Evolutionary conservation across 1,140 invertebrate genomes (phyloP).

Genomic region (Drosophila virilis): DNA sequence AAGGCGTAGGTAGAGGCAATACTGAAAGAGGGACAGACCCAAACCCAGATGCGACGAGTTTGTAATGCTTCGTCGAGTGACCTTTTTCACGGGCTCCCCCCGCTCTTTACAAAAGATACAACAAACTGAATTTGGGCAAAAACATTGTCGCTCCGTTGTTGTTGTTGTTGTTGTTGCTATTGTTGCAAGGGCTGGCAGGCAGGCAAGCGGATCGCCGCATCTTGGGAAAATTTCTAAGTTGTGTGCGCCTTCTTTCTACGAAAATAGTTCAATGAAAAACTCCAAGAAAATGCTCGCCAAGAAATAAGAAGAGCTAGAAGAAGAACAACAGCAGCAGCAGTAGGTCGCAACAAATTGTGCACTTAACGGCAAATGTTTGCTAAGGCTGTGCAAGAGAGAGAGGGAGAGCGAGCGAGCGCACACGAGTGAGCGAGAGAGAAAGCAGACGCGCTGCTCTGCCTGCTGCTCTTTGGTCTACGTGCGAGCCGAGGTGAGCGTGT

Average conservation of each 20-base stretch:
- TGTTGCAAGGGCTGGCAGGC: slow-evolving; percentile 6
- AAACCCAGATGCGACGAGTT: slow-evolving; percentile 44
- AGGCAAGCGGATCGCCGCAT: slow-evolving; percentile 54
- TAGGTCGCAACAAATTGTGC: slow-evolving; percentile 57
- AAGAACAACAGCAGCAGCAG: slow-evolving; percentile 47
- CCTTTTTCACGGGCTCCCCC: slow-evolving; percentile 47
- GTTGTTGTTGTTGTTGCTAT: slow-evolving; percentile 30
- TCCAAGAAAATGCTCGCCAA: slow-evolving; percentile 47
- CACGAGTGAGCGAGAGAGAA: background rate
- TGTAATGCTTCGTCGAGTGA: slow-evolving; percentile 62
- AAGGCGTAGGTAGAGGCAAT: slow-evolving; percentile 54
- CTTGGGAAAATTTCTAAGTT: slow-evolving; percentile 69
- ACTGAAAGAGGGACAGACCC: slow-evolving; percentile 11
- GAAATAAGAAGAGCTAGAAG: background rate
- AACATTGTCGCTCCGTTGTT: slow-evolving; percentile 53
- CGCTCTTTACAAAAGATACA: slow-evolving; percentile 37
- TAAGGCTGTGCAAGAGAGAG: slow-evolving; percentile 38
- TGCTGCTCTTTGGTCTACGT: slow-evolving; percentile 44
- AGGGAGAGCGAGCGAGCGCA: background rate
- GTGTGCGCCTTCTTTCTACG: slow-evolving; percentile 45
- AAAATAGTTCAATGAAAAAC: slow-evolving; percentile 80
- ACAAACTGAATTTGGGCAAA: slow-evolving; percentile 61
- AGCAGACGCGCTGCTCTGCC: background rate
- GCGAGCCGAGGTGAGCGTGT: slow-evolving; percentile 24
- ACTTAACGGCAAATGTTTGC: slow-evolving; percentile 54